phyloP scores from a whole-genome alignment of 2,113 vertebrate species.

The Syngnathus typhle region DNA sequence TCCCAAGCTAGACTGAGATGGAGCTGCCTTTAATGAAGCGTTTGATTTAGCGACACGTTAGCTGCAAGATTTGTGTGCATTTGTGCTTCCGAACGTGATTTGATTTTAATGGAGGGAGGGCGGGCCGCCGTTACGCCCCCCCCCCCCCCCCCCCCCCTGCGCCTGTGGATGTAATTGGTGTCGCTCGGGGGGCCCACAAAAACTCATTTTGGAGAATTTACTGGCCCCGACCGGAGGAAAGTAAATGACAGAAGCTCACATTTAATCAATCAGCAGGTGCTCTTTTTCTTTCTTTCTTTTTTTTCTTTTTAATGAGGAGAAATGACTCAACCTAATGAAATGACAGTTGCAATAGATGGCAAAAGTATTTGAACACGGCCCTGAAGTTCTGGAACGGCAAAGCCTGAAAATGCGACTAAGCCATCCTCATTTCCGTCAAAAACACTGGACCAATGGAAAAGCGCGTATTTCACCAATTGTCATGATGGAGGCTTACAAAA shows the following conservation, averaged over 20 bases:
- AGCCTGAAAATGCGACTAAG: too few species aligned
- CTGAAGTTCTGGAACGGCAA: not conserved
- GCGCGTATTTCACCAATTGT: too few species aligned
- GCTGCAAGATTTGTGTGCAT: slow-evolving; percentile 9
- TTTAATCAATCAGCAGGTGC: slow-evolving; percentile 9
- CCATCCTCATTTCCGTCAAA: too few species aligned
- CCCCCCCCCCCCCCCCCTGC: not conserved
- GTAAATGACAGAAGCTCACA: slow-evolving; percentile 18
- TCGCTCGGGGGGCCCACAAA: slow-evolving; percentile 6
- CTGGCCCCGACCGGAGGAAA: slow-evolving; percentile 22
- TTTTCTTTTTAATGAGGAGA: not conserved
- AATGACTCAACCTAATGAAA: slow-evolving; percentile 1
- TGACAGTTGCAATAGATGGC: not conserved
- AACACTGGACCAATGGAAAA: too few species aligned
- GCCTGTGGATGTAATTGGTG: slow-evolving; percentile 18
- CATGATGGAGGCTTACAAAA: too few species aligned
- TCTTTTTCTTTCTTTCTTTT: not conserved
- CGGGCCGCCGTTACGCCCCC: slow-evolving; percentile 13
- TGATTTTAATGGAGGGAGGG: slow-evolving; percentile 19
- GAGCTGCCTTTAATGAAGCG: slow-evolving; percentile 33
- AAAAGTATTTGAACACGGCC: not conserved
- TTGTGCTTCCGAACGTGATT: slow-evolving; percentile 9
- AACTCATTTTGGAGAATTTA: slow-evolving; percentile 35
- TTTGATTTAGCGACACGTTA: slow-evolving; percentile 24
- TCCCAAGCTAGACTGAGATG: not conserved